Conservation (phyloP, 2,888 invertebrate genomes). For the Chrysodeixis includens region DNA sequence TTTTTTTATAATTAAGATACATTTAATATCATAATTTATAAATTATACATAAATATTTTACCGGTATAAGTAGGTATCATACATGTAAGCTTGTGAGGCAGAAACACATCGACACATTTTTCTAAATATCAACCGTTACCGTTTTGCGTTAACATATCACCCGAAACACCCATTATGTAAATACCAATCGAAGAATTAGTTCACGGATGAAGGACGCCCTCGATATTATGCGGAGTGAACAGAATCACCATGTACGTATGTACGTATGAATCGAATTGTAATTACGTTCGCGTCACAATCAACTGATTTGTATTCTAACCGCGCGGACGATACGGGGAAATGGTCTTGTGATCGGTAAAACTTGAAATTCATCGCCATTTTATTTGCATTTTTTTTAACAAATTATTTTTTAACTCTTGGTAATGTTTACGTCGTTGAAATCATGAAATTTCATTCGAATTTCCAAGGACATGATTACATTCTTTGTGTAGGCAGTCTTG, state of each 20-base stretch:
- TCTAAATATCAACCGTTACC: slow-evolving; percentile 6
- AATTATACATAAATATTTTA: too few relatives aligned
- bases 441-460: background rate
- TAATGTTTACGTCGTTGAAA: background rate
- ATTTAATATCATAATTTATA: too few relatives aligned
- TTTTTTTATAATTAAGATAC: too few relatives aligned
- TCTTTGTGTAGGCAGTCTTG: background rate
- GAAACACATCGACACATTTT: slow-evolving; percentile 3
- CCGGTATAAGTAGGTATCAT: too few relatives aligned
- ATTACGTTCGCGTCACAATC: slow-evolving; percentile 54
- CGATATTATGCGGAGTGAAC: slow-evolving; percentile 68
- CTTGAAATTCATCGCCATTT: background rate
- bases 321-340: slow-evolving; percentile 34
- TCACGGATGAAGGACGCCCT: slow-evolving; percentile 70
- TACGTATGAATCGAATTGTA: slow-evolving; percentile 67
- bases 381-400: background rate
- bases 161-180: slow-evolving; percentile 55
- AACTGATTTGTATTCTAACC: slow-evolving; percentile 60
- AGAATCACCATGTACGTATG: slow-evolving; percentile 70
- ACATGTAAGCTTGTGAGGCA: background rate
- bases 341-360: slow-evolving; percentile 25
- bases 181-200: slow-evolving; percentile 63
- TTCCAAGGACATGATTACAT: too few relatives aligned
- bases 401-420: background rate
- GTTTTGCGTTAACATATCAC: background rate